Percentiles rank a stretch among this genome's conserved stretches.
phyloP scores from a whole-genome alignment of 1,140 invertebrate species.

The Neodiprion pinetum region DNA sequence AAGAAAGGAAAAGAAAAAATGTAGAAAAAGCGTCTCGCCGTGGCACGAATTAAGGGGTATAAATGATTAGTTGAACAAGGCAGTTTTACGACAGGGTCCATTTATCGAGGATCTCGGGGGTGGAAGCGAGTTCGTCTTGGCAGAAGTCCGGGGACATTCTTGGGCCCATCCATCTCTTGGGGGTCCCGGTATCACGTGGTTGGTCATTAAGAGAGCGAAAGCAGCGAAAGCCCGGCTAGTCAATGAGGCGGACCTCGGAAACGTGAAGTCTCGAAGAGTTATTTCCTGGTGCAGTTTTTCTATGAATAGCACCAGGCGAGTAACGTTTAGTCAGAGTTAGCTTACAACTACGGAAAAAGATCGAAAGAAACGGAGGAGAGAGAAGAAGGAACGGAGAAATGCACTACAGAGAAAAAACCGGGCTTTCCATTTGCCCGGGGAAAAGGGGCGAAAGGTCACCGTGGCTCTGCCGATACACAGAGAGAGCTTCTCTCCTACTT shows the following conservation, averaged over 20 bases:
- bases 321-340: slow-evolving; percentile 7
- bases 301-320: not conserved
- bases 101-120: not conserved
- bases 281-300: slow-evolving; percentile 7
- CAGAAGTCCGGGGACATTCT: not conserved
- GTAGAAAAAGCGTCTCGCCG: too few species aligned
- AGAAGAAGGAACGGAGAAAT: not conserved
- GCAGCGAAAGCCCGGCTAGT: not conserved
- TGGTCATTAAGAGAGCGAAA: not conserved
- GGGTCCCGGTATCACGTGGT: not conserved
- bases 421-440: not conserved
- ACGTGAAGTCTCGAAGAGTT: not conserved
- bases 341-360: not conserved
- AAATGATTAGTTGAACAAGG: not conserved
- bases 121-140: not conserved
- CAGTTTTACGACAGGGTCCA: not conserved
- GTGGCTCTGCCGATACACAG: not conserved
- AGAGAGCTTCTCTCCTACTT: not conserved
- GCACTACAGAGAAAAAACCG: too few species aligned
- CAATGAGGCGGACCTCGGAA: slow-evolving; percentile 4
- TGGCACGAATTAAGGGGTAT: too few species aligned
- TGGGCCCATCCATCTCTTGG: not conserved
- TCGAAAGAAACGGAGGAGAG: not conserved
- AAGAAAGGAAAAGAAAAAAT: too few species aligned
- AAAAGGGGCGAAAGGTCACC: not conserved